A percentile compares a stretch with the other conserved stretches of the same genome.
Evolutionary conservation across 2,113 vertebrate species (phyloP).

Genomic region (Chaenocephalus aceratus): DNA sequence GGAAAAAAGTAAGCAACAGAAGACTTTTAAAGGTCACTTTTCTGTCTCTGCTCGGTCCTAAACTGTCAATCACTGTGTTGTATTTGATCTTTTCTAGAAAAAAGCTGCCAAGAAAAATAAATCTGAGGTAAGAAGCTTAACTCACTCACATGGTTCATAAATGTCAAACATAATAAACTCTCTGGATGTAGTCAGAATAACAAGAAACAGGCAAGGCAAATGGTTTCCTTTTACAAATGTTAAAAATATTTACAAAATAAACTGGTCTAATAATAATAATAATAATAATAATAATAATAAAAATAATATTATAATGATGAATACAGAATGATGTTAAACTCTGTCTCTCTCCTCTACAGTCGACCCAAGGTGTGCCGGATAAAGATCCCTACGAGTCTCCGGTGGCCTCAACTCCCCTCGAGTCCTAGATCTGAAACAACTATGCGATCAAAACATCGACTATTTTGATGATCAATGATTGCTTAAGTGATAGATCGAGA

Average conservation of each 20-base stretch:
- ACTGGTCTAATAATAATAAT: neutral
- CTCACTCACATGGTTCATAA: neutral
- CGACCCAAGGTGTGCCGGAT: neutral
- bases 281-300: too few species aligned
- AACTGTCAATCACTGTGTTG: neutral
- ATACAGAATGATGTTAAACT: neutral
- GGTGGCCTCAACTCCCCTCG: slow-evolving; percentile 71
- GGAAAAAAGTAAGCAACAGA: slow-evolving; percentile 43
- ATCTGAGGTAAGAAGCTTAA: slow-evolving; percentile 43
- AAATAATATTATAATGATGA: neutral
- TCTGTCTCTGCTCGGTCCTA: neutral
- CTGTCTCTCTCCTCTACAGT: slow-evolving; percentile 8
- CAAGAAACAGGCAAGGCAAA: neutral
- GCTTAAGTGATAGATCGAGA: neutral
- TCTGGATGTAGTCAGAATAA: neutral
- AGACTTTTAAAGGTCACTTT: neutral
- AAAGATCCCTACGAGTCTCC: slow-evolving; percentile 75
- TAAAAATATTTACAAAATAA: too few species aligned
- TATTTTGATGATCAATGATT: neutral
- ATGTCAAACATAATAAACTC: neutral
- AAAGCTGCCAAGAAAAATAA: slow-evolving; percentile 63
- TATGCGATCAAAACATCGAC: neutral
- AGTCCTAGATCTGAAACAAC: neutral
- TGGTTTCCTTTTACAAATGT: too few species aligned
- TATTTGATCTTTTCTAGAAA: slow-evolving; percentile 48